Evolutionary conservation across 1,140 invertebrate genomes (phyloP), one percentile per base, ranked within the genome.

Genomic region (Orchesella cincta): DNA sequence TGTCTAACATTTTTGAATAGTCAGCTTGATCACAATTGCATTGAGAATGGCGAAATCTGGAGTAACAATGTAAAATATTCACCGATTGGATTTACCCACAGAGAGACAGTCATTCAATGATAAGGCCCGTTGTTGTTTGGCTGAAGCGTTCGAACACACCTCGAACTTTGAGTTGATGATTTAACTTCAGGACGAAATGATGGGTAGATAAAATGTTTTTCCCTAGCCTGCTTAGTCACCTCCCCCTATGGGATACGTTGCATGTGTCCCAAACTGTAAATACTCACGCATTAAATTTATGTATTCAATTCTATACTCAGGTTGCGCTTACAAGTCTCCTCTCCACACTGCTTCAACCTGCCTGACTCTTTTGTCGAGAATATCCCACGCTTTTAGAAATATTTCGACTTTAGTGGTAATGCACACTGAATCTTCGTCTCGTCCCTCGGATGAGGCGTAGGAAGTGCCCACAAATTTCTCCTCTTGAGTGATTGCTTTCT

Each of bases 221-320:
- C 52, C 1, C 75, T 28, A 39, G 78, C 36, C n/a, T 35, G 76
- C 51, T 34, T 64, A 16, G 0, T 81, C 51, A 5, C 84, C 20
- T 78, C 64, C 14, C 81, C 78, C 0, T 36, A 16, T 31, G 73
- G 46, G 1, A 76, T 74, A 33, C 46, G 28, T 64, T 72, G 62
- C 83, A 84, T 85, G 67, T 84, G 81, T 1, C 79, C 78, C 14
- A 83, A n/a, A 72, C 1, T 74, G 1, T 31, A 81, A 18, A 57
- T 83, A 84, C 67, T 85, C 82, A 23, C 79, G 28, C 79, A 86
- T 81, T 52, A 84, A 83, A 35, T 75, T 64, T 14, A 14, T 20
- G 78, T 86, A 85, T 67, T 80, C n/a, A 35, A 54, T 18, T 73
- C 80, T 70, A 5, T 81, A 31, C 1, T 78, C 36, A 0, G 77